Evolutionary conservation across 92 coral and sea anemone species (phyloP).

Genomic region (Parazoanthus darwini): DNA sequence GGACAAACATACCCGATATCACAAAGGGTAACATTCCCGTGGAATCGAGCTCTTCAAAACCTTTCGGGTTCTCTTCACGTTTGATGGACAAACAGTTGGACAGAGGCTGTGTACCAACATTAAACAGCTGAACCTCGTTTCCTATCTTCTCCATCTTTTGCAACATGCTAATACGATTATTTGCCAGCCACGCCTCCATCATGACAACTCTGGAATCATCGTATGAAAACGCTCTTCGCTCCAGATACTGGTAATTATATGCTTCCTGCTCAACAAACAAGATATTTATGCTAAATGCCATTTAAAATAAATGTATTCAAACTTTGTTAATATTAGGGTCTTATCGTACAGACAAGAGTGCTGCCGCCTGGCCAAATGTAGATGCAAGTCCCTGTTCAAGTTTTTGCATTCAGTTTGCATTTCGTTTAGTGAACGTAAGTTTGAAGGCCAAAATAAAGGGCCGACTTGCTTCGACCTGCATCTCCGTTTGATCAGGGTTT

Average conservation of each 20-base stretch:
- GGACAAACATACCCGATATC: slow-evolving; percentile 16
- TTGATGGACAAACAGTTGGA: slow-evolving; percentile 22
- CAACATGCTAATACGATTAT: slow-evolving; percentile 30
- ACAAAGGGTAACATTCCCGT: slow-evolving; percentile 28
- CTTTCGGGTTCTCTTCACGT: slow-evolving; percentile 17
- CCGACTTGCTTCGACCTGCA: too few relatives aligned
- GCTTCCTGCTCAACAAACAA: slow-evolving; percentile 18
- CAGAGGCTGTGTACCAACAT: slow-evolving; percentile 20
- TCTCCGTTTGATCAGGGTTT: too few relatives aligned
- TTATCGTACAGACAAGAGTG: too few relatives aligned
- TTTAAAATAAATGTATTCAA: too few relatives aligned
- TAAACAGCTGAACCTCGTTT: slow-evolving; percentile 21
- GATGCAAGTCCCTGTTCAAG: too few relatives aligned
- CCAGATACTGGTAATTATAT: slow-evolving; percentile 26
- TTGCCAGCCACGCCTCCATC: slow-evolving; percentile 38
- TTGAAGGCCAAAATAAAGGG: too few relatives aligned
- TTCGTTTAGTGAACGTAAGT: too few relatives aligned
- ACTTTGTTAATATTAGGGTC: too few relatives aligned
- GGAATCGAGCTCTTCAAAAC: slow-evolving; percentile 23
- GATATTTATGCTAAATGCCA: too few relatives aligned
- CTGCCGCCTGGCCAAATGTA: too few relatives aligned
- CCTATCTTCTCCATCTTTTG: slow-evolving; percentile 39
- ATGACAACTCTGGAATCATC: slow-evolving; percentile 31
- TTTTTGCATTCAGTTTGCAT: too few relatives aligned
- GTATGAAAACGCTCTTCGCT: slow-evolving; percentile 17